A percentile compares a stretch with the other conserved stretches of the same genome.
Conservation (phyloP, 2,888 invertebrate genomes). For the Serrognathus titanus region DNA sequence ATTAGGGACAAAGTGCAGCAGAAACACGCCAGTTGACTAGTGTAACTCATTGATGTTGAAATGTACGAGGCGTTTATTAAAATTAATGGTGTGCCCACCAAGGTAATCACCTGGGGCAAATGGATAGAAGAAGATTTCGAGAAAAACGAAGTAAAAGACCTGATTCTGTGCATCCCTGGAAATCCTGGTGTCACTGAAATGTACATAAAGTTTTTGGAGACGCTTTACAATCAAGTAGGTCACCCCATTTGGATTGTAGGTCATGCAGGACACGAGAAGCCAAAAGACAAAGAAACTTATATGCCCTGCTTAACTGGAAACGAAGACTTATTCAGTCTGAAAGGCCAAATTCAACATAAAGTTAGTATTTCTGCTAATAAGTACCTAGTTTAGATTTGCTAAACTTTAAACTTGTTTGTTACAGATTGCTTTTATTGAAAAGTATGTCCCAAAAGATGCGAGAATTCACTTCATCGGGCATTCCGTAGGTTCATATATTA, state of each 20-base stretch:
- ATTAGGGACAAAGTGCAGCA: no score
- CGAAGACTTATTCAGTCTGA: conserved; percentile 65
- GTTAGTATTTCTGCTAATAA: conserved; percentile 38
- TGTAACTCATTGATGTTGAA: neutral
- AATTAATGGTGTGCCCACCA: conserved; percentile 68
- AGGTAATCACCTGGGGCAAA: conserved; percentile 68
- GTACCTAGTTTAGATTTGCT: neutral
- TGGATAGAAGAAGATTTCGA: conserved; percentile 62
- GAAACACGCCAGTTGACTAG: no score
- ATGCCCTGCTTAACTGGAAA: conserved; percentile 54
- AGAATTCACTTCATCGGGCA: conserved; percentile 82
- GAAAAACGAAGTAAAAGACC: conserved; percentile 52
- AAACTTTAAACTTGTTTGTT: conserved; percentile 22
- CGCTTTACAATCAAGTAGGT: conserved; percentile 48
- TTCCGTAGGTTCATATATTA: conserved; percentile 86
- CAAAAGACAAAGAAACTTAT: conserved; percentile 52
- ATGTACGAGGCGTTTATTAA: conserved; percentile 49
- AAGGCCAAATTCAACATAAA: conserved; percentile 80
- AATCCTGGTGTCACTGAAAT: conserved; percentile 86
- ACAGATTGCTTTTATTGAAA: conserved; percentile 65
- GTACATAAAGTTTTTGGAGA: conserved; percentile 70
- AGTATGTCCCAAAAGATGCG: conserved; percentile 67
- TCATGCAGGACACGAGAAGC: conserved; percentile 79
- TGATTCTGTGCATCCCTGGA: conserved; percentile 77
- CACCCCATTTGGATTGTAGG: conserved; percentile 77